A percentile compares a stretch with the other conserved stretches of the same genome.
Conservation (phyloP, 2,113 vertebrate species). For the Poeciliopsis prolifica region DNA sequence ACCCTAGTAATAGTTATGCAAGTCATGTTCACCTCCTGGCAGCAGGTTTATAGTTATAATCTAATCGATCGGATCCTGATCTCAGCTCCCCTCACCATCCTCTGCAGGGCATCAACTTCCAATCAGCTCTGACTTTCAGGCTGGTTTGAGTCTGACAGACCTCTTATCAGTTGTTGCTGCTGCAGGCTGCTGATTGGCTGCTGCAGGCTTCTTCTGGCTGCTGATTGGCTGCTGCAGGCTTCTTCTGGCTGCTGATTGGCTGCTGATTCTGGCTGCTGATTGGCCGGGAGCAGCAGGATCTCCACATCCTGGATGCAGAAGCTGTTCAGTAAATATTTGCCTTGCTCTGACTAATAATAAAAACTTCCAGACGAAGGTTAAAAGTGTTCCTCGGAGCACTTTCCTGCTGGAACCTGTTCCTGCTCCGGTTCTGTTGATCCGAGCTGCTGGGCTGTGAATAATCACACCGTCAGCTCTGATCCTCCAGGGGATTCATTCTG, state of each 20-base stretch:
- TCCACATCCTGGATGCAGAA: constrained; percentile 1
- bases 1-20: too few species aligned
- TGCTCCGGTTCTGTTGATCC: background rate
- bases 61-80: too few species aligned
- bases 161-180: background rate
- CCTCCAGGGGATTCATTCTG: too few species aligned
- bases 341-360: background rate
- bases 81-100: background rate
- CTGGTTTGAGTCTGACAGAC: background rate
- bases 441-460: too few species aligned
- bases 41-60: too few species aligned
- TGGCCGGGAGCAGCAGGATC: constrained; percentile 10
- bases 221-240: too few species aligned
- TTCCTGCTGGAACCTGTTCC: background rate
- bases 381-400: background rate
- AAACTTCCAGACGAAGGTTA: background rate
- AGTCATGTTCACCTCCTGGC: too few species aligned
- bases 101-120: background rate
- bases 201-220: too few species aligned
- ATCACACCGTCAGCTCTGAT: too few species aligned
- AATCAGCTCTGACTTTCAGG: too few species aligned
- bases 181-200: too few species aligned
- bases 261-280: background rate
- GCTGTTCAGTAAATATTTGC: constrained; percentile 1
- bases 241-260: too few species aligned